These are phyloP conservation scores for Emys orbicularis DNA, from an alignment of 2,797 vertebrate genomes.

Conservation along the genomic window DNA sequence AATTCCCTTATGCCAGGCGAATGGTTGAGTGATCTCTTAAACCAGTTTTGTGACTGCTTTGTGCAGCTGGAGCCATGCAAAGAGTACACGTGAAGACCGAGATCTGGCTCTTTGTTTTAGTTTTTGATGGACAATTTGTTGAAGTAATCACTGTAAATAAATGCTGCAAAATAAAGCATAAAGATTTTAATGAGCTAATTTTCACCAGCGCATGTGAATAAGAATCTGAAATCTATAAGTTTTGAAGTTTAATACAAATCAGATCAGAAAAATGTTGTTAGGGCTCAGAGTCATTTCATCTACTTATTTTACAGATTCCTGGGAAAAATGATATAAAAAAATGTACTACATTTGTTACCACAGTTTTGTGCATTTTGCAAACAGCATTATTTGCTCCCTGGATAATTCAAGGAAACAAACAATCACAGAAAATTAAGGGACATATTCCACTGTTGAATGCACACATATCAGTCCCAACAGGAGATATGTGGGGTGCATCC, in stretches of 20 bases:
- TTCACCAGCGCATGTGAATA: neutral
- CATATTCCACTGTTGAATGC: neutral
- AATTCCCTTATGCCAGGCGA: neutral
- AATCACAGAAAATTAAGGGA: neutral
- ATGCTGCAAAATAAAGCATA: neutral
- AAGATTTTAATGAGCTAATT: neutral
- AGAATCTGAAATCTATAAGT: neutral
- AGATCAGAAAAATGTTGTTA: neutral
- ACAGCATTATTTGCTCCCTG: neutral
- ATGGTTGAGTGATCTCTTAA: neutral
- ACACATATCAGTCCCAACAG: neutral
- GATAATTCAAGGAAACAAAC: neutral
- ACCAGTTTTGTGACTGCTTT: neutral
- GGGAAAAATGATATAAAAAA: neutral
- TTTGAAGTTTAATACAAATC: neutral
- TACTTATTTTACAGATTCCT: neutral
- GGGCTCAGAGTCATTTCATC: too few species aligned
- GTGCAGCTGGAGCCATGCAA: neutral
- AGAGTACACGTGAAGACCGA: neutral
- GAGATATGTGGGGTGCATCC: neutral
- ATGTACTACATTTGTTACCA: neutral
- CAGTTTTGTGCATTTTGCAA: neutral
- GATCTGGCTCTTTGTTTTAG: neutral
- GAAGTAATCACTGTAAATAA: neutral
- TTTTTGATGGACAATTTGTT: neutral